Evolutionary conservation across 35 echinoderm and acorn worm genomes (phyloP).

Genomic region (Ophioderma brevispina): DNA sequence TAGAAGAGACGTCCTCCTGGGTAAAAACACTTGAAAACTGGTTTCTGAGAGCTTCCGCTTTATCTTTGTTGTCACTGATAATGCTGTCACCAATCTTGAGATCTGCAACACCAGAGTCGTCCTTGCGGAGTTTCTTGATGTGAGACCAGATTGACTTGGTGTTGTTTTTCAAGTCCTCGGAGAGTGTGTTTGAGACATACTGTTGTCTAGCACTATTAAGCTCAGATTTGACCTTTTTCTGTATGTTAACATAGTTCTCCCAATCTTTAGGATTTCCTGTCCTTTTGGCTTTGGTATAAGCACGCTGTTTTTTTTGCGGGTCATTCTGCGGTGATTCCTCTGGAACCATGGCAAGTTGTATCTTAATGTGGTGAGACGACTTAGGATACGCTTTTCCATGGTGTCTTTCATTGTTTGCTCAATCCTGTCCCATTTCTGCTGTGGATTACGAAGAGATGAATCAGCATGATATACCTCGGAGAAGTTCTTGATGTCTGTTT

Average conservation of each 20-base stretch:
- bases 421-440: neutral
- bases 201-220: neutral
- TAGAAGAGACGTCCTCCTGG: neutral
- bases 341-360: slow-evolving; percentile 24
- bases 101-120: slow-evolving; percentile 7
- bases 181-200: neutral
- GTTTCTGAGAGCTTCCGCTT: neutral
- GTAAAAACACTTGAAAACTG: slow-evolving; percentile 34
- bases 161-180: neutral
- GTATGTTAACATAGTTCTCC: neutral
- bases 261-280: neutral
- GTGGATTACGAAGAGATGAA: neutral
- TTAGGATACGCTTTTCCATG: slow-evolving; percentile 13
- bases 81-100: neutral
- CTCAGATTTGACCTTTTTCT: neutral
- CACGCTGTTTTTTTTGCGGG: slow-evolving; percentile 16
- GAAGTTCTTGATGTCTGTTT: neutral
- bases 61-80: slow-evolving; percentile 9
- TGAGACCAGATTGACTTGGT: slow-evolving; percentile 20
- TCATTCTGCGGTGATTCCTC: slow-evolving; percentile 2
- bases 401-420: neutral
- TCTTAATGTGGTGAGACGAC: neutral
- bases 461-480: neutral
- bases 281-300: neutral
- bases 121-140: slow-evolving; percentile 17